These are phyloP conservation scores for Beroe ovata DNA, from an alignment of 37 sponge, comb jelly and placozoan genomes.

Conservation along the genomic window DNA sequence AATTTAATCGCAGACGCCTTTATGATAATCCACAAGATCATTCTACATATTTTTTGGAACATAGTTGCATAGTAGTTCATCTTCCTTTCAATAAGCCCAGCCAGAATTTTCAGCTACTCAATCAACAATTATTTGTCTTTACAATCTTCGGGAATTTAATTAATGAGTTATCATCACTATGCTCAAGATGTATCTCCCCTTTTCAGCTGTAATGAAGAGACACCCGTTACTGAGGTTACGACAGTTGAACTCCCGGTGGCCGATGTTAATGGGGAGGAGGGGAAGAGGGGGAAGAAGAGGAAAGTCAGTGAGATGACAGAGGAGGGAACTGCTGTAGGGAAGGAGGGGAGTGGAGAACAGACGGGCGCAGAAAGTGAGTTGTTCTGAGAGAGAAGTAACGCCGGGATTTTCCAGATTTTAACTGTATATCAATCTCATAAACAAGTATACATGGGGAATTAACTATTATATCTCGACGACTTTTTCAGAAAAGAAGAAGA, in stretches of 20 bases:
- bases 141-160: not conserved
- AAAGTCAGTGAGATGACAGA: conserved; percentile 7
- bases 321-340: not conserved
- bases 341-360: conserved; percentile 2
- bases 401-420: no score
- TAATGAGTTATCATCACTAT: not conserved
- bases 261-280: not conserved
- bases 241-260: not conserved
- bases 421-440: no score
- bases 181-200: not conserved
- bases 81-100: no score
- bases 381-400: no score
- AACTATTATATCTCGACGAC: no score
- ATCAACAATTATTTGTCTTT: not conserved
- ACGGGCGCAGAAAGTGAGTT: no score
- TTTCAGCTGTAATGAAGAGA: conserved; percentile 52
- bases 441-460: no score
- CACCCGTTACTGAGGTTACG: no score
- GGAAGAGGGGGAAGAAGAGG: conserved; percentile 47
- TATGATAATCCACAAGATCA: no score
- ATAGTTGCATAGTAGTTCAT: no score
- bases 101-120: not conserved
- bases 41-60: no score
- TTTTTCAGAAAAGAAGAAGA: conserved; percentile 24
- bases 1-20: no score